phyloP scores from a whole-genome alignment of 2,797 vertebrate species.

The Rhadinocentrus ornatus region DNA sequence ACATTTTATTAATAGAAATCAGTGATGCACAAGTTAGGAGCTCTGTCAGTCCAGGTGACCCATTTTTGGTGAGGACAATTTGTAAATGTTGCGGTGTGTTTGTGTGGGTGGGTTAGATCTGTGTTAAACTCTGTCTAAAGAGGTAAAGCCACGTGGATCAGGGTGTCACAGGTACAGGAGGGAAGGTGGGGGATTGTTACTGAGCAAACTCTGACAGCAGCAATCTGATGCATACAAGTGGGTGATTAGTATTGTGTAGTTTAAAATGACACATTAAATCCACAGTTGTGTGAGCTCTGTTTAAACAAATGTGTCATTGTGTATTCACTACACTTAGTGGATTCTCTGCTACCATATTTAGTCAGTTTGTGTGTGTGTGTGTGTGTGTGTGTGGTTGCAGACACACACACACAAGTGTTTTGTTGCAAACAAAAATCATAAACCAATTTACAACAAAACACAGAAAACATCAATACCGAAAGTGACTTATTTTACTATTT shows the following conservation, averaged over 20 bases:
- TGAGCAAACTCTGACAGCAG: conserved; percentile 22
- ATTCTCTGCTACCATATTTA: background rate
- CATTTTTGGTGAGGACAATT: background rate
- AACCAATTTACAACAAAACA: too few relatives aligned
- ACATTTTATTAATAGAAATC: conserved; percentile 15
- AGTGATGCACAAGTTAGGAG: background rate
- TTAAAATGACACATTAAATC: background rate
- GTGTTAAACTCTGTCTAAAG: conserved; percentile 7
- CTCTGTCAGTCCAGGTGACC: conserved; percentile 8
- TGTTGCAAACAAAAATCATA: too few relatives aligned
- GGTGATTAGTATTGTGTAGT: conserved; percentile 8
- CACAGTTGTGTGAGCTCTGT: background rate
- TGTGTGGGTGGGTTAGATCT: conserved; percentile 22
- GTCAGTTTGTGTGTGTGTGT: background rate
- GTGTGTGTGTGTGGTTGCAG: too few relatives aligned
- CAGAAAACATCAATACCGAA: too few relatives aligned
- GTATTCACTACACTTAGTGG: background rate
- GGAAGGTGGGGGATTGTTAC: conserved; percentile 22
- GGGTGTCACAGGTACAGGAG: conserved; percentile 50
- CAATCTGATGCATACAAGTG: background rate
- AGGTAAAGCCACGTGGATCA: conserved; percentile 45
- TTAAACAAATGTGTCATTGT: background rate
- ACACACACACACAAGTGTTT: too few relatives aligned
- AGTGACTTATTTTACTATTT: too few relatives aligned
- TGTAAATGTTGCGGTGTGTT: background rate